Percentiles rank a stretch among this genome's conserved stretches.
phyloP scores from a whole-genome alignment of 2,113 vertebrate genomes.

The Rostratula benghalensis region DNA sequence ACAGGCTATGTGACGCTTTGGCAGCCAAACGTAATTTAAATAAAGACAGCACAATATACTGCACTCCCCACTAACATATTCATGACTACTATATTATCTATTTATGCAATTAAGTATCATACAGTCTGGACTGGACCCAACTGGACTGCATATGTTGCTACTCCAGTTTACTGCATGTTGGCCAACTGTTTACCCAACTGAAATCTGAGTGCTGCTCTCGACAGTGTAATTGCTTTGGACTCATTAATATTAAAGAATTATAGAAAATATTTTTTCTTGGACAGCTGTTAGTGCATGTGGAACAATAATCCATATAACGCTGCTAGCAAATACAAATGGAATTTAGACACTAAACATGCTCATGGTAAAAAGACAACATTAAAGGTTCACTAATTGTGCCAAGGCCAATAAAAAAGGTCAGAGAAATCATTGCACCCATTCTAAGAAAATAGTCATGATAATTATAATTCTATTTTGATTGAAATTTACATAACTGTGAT shows the following conservation, averaged over 20 bases:
- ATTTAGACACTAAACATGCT: conserved; percentile 1
- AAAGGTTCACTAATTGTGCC: neutral
- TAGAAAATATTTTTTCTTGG: conserved; percentile 47
- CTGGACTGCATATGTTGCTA: conserved; percentile 60
- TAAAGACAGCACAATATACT: conserved; percentile 54
- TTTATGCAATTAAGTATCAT: conserved; percentile 61
- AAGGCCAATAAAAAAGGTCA: neutral
- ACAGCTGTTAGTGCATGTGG: conserved; percentile 39
- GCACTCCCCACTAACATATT: conserved; percentile 44
- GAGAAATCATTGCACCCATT: neutral
- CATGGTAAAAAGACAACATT: neutral
- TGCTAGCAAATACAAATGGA: neutral
- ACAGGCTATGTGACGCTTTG: conserved; percentile 48
- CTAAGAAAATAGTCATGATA: neutral
- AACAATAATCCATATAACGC: conserved; percentile 36
- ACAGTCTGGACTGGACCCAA: conserved; percentile 59
- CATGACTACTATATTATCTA: conserved; percentile 45
- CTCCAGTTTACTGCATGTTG: conserved; percentile 50
- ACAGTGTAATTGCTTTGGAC: conserved; percentile 52
- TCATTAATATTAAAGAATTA: conserved; percentile 64
- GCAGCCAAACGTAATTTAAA: conserved; percentile 25
- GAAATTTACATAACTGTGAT: neutral
- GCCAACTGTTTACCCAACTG: conserved; percentile 70
- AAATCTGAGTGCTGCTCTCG: conserved; percentile 29
- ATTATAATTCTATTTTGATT: neutral